Evolutionary conservation across 2,888 invertebrate species (phyloP).

Genomic region (Synanthedon tipuliformis): DNA sequence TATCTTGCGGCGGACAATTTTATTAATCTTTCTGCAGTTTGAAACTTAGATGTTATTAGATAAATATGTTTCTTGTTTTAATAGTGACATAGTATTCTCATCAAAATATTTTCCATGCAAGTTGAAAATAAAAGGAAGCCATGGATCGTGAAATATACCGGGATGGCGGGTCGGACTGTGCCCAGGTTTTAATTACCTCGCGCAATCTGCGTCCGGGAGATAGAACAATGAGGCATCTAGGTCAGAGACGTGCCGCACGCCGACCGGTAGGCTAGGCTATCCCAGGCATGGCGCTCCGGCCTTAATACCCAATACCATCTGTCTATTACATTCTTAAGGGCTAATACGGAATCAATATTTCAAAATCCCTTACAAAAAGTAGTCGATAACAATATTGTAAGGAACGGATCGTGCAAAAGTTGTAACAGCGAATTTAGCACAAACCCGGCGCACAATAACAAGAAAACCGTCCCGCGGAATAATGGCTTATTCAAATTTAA

Average conservation of each 20-base stretch:
- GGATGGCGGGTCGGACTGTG: background rate
- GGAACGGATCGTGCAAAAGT: slow-evolving; percentile 12
- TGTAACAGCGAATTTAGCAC: slow-evolving; percentile 25
- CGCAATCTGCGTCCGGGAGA: slow-evolving; percentile 21
- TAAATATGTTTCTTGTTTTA: no score
- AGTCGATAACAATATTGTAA: background rate
- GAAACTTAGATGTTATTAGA: no score
- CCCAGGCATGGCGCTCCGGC: no score
- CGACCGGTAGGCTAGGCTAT: no score
- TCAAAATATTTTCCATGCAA: background rate
- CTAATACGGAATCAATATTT: background rate
- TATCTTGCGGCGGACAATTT: no score
- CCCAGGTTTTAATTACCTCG: slow-evolving; percentile 28
- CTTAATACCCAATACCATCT: no score
- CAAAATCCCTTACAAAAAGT: background rate
- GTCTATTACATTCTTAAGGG: no score
- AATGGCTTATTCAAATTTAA: slow-evolving; percentile 64
- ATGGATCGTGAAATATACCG: background rate
- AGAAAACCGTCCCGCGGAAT: slow-evolving; percentile 24
- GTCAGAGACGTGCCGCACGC: slow-evolving; percentile 14
- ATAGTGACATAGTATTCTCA: background rate
- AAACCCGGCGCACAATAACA: slow-evolving; percentile 13
- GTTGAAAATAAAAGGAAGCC: background rate
- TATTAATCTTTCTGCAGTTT: no score
- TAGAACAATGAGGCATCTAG: slow-evolving; percentile 30